Evolutionary conservation across 1,140 invertebrate genomes (phyloP), one percentile per base, ranked within the genome.

Genomic region (Lineus longissimus): DNA sequence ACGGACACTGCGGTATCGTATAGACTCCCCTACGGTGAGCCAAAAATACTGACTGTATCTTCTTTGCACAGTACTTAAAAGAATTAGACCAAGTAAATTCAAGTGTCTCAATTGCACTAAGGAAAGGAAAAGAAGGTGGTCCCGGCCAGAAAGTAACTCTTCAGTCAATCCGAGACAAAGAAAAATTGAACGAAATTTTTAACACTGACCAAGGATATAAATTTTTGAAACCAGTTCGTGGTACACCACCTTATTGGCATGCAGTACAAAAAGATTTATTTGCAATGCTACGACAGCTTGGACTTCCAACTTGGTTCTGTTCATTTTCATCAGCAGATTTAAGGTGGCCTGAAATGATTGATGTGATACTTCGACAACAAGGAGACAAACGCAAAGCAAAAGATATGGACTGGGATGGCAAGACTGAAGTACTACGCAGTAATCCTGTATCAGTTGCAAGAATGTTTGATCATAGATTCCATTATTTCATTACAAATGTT

Each of bases 401-500:
- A n/a, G n/a, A n/a, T n/a, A n/a, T n/a, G n/a, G n/a, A n/a, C n/a
- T n/a, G n/a, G n/a, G n/a, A n/a, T n/a, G n/a, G n/a, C n/a, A n/a
- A n/a, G n/a, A n/a, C n/a, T n/a, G n/a, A n/a, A 13, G 23, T 55
- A 15, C 11, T 55, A 11, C 11, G 23, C 15, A 15, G 54, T 17
- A 65, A 68, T 47, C 63, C 66, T 43, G 60, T 65, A 31, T 55
- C 57, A 43, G 60, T 60, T 17, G 66, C 66, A 11, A 59, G 60
- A 55, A 57, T 64, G 11, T 68, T 68, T 62, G 59, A 67, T n/a
- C 55, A 64, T 33, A 58, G 62, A 36, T 29, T 67, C 19, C 58
- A 62, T 29, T 11, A 19, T n/a, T 62, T 69, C 23, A 59, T 69
- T 30, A 61, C 47, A 47, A 19, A 63, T 43, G 36, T 69, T 30